Evolutionary conservation across 2,113 vertebrate genomes (phyloP), one percentile per base, ranked within the genome.

Genomic region (Pelusios castaneus): DNA sequence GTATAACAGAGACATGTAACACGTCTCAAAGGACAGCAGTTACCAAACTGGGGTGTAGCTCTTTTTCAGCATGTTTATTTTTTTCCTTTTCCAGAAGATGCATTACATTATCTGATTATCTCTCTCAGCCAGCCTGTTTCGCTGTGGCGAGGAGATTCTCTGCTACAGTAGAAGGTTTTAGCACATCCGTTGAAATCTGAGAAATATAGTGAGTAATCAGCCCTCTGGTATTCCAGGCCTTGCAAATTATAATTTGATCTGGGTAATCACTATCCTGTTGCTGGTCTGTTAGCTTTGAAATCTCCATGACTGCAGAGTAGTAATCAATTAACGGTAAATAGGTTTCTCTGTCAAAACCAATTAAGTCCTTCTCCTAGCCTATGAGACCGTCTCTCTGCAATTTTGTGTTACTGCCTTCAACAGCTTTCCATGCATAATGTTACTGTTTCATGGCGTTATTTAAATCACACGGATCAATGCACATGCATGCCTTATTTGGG

Each of bases 241-340:
- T 10, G 34, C 38, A 77, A 90, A 92, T 91, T 91, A 84, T 96
- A 97, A 96, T 96, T 94, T 86, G 93, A 89, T 95, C 4, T 73
- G 95, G 83, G 94, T 98, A 95, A 97, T 97, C 97, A 97, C 90
- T 93, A 95, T 94, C 88, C 89, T 95, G 92, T 90, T 95, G 90
- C 87, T 96, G 89, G 80, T 86, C 84, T 97, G 90, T 97, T 96
- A 82, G 82, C 51, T 87, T 90, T 93, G 91, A 91, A 95, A 92
- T 95, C 43, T 51, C 97, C 94, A 93, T 97, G 97, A 98, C 98
- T 97, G 97, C 97, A 97, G 97, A 98, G 96, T 92, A 96, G 91
- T 97, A 98, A 98, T 98, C 97, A 98, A 98, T 98, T 98, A 98
- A 97, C 95, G 98, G 97, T 97, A 98, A 98, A 98, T 98, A 97